Conservation (phyloP, 2,888 invertebrate species). For the Antitype chi region DNA sequence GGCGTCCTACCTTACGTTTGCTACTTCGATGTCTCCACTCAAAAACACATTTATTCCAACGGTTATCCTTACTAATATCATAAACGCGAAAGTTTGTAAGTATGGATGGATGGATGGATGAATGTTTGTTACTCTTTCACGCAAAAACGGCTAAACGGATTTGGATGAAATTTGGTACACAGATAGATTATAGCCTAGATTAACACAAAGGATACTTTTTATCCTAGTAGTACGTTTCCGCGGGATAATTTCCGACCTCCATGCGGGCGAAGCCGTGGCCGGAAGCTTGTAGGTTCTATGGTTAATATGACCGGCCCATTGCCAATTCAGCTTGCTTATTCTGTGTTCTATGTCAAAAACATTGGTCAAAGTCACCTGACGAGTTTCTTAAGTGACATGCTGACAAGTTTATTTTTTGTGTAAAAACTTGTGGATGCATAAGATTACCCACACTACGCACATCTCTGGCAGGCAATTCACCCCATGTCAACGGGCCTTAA, state of each 20-base stretch:
- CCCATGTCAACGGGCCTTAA: constrained; percentile 11
- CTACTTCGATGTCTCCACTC: background rate
- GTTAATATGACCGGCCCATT: background rate
- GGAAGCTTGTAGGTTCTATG: too few species aligned
- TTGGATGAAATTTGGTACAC: too few species aligned
- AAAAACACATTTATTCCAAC: background rate
- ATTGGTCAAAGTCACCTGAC: background rate
- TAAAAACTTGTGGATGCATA: background rate
- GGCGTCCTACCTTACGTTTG: background rate
- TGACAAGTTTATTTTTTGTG: background rate
- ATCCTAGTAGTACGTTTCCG: too few species aligned
- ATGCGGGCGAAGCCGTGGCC: too few species aligned
- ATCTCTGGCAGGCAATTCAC: background rate
- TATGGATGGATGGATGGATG: too few species aligned
- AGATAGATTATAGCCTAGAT: too few species aligned
- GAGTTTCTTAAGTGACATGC: background rate
- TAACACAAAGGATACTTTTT: too few species aligned
- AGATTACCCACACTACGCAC: background rate
- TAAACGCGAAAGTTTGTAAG: too few species aligned
- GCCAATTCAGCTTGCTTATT: background rate
- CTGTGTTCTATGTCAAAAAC: background rate
- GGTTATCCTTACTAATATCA: too few species aligned
- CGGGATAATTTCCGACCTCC: too few species aligned
- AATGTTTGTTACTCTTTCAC: too few species aligned
- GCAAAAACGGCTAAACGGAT: too few species aligned